Percentiles rank a stretch among this genome's conserved stretches.
These are phyloP conservation scores for Dioctria linearis DNA, from an alignment of 2,888 invertebrate species.

Conservation along the genomic window DNA sequence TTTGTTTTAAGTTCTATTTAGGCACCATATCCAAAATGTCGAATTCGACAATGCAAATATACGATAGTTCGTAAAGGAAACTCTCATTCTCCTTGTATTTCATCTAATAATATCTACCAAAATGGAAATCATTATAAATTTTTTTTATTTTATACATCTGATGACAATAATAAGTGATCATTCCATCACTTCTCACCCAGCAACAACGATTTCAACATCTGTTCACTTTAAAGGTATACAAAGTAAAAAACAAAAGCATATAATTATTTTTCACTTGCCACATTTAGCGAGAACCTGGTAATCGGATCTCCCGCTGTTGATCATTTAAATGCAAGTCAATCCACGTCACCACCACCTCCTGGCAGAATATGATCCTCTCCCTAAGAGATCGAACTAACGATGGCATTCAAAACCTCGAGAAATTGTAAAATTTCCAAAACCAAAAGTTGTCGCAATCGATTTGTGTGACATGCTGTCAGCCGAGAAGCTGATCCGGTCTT, in stretches of 20 bases:
- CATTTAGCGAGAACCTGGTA: conserved; percentile 40
- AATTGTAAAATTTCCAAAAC: conserved; percentile 50
- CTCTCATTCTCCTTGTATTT: too few species aligned
- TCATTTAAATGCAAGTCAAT: conserved; percentile 11
- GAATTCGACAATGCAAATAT: too few species aligned
- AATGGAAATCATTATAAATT: too few species aligned
- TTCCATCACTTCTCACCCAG: not conserved
- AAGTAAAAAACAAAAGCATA: not conserved
- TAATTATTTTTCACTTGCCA: conserved; percentile 39
- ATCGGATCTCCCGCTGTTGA: conserved; percentile 11
- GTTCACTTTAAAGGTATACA: not conserved
- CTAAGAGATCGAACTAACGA: not conserved
- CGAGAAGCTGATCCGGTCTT: conserved; percentile 22
- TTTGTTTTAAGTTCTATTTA: too few species aligned
- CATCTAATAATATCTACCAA: too few species aligned
- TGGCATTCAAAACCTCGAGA: conserved; percentile 43
- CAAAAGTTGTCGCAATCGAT: conserved; percentile 52
- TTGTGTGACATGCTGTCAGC: conserved; percentile 46
- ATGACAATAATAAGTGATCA: too few species aligned
- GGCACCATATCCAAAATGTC: too few species aligned
- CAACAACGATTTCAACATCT: conserved; percentile 3
- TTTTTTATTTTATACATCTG: too few species aligned
- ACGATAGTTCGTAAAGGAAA: too few species aligned
- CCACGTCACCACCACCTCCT: conserved; percentile 34
- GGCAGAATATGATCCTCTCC: conserved; percentile 21